These are phyloP conservation scores for Canis aureus DNA, from an alignment of 2,113 vertebrate species.

Conservation along the genomic window DNA sequence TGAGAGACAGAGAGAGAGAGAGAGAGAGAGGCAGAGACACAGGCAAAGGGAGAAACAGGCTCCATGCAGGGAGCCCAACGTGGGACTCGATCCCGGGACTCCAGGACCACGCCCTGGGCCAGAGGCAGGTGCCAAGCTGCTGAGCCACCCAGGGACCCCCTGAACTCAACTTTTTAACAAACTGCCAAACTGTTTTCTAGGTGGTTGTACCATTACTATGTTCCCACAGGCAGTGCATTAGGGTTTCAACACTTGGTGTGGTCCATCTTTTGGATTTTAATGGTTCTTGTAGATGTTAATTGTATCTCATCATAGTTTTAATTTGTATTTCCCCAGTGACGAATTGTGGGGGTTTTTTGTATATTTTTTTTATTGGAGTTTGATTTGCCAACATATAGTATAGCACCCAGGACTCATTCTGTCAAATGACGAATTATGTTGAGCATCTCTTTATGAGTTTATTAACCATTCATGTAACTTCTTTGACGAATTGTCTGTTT, in stretches of 20 bases:
- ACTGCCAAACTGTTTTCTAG: background rate
- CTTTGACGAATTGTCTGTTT: background rate
- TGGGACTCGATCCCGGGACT: no score
- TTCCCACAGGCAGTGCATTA: background rate
- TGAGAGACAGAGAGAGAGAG: no score
- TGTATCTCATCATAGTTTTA: background rate
- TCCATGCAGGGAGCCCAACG: no score
- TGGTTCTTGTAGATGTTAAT: background rate
- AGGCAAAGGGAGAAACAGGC: no score
- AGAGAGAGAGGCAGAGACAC: no score
- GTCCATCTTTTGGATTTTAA: background rate
- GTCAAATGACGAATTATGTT: background rate
- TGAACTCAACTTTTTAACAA: constrained; percentile 8
- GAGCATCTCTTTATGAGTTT: background rate
- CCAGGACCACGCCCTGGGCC: no score
- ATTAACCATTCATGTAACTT: background rate
- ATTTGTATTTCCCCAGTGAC: background rate
- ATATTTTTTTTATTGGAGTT: no score
- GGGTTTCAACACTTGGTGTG: background rate
- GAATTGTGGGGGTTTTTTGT: background rate
- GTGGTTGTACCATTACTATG: background rate
- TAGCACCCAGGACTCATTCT: no score
- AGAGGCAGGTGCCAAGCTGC: no score
- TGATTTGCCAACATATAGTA: no score
- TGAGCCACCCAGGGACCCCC: no score